These are phyloP conservation scores for Panthera uncia DNA, from an alignment of 2,113 vertebrate genomes.

Conservation along the genomic window DNA sequence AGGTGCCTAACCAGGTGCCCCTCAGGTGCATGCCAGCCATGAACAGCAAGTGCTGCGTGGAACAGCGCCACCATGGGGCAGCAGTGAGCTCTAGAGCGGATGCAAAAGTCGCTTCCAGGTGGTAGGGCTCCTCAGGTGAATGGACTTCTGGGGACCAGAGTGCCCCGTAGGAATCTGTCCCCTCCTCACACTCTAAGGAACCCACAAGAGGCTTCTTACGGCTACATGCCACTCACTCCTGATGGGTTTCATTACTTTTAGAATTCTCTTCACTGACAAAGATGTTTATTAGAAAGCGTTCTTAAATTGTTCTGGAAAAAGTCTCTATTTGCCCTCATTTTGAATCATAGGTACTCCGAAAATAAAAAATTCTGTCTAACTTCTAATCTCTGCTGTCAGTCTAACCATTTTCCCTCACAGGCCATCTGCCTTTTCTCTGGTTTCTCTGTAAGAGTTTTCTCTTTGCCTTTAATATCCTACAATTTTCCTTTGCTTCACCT, in stretches of 20 bases:
- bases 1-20: not conserved
- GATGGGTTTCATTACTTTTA: not conserved
- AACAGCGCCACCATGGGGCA: not conserved
- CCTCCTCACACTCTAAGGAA: not conserved
- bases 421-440: not conserved
- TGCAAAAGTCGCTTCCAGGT: not conserved
- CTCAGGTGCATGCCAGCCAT: too few species aligned
- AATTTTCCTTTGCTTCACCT: not conserved
- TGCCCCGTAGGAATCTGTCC: not conserved
- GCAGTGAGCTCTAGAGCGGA: not conserved
- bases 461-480: not conserved
- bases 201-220: not conserved
- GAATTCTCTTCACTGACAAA: not conserved
- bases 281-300: not conserved
- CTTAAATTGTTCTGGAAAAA: not conserved
- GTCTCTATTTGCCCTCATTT: not conserved
- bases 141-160: not conserved
- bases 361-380: not conserved
- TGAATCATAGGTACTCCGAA: not conserved
- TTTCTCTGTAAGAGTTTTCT: not conserved
- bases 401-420: not conserved
- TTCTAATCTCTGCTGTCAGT: not conserved
- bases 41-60: accelerated
- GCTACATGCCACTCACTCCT: not conserved
- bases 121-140: accelerated